phyloP scores from a whole-genome alignment of 2,797 vertebrate species.

The Numenius phaeopus region DNA sequence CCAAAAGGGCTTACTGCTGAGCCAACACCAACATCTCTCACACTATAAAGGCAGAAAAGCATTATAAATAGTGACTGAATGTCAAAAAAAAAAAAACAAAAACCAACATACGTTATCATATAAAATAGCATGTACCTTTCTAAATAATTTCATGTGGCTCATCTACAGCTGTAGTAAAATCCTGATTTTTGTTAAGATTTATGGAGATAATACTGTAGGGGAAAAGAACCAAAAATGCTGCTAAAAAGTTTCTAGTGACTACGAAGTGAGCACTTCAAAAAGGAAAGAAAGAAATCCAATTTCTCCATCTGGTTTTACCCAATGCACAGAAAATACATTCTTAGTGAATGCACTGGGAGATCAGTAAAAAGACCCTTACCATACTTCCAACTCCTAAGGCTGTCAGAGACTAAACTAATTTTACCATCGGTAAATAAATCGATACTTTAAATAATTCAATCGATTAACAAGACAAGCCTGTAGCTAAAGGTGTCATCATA shows the following conservation, averaged over 20 bases:
- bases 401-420: not conserved
- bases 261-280: not conserved
- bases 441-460: not conserved
- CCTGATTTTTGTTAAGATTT: not conserved
- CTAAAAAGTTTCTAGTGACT: not conserved
- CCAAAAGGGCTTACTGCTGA: not conserved
- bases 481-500: not conserved
- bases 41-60: not conserved
- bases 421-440: not conserved
- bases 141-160: not conserved
- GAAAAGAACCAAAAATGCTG: not conserved
- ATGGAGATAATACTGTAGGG: not conserved
- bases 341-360: not conserved
- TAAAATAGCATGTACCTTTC: not conserved
- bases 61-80: not conserved
- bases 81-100: not conserved
- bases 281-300: not conserved
- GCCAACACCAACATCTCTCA: accelerated
- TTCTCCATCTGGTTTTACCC: not conserved
- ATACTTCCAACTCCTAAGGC: not conserved
- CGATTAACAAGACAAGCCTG: not conserved
- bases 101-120: not conserved
- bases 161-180: not conserved
- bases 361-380: not conserved
- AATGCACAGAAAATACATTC: not conserved